phyloP scores from a whole-genome alignment of 1,140 invertebrate species.

The Drosophila fuyamai region DNA sequence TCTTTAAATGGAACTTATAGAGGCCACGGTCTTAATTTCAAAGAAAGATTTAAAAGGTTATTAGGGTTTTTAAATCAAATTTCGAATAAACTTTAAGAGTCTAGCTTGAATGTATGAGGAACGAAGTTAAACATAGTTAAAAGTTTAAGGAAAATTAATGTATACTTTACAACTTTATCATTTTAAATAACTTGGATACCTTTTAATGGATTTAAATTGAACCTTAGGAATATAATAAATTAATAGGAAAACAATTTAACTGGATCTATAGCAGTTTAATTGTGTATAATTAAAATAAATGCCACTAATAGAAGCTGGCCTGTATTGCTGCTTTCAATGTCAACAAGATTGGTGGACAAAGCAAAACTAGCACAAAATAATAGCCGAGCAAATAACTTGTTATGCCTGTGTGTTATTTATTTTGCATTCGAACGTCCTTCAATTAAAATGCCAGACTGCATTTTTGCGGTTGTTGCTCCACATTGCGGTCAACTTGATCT shows the following conservation, averaged over 20 bases:
- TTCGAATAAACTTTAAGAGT: too few relatives aligned
- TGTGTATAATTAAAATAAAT: background rate
- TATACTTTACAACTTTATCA: too few relatives aligned
- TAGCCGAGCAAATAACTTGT: constrained; percentile 24
- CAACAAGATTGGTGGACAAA: constrained; percentile 33
- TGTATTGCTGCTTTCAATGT: constrained; percentile 39
- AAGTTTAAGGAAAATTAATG: too few relatives aligned
- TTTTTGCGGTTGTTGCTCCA: constrained; percentile 36
- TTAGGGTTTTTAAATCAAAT: too few relatives aligned
- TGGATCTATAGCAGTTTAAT: background rate
- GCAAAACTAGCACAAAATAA: constrained; percentile 43
- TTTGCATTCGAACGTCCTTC: constrained; percentile 57
- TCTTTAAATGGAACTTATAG: background rate
- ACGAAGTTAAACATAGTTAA: too few relatives aligned
- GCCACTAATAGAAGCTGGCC: background rate
- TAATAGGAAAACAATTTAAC: too few relatives aligned
- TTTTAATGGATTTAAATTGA: too few relatives aligned
- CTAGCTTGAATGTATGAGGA: too few relatives aligned
- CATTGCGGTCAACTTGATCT: constrained; percentile 23
- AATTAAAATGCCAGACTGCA: constrained; percentile 65
- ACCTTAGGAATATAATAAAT: too few relatives aligned
- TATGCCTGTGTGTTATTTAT: constrained; percentile 22
- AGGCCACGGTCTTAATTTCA: background rate
- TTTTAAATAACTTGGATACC: too few relatives aligned
- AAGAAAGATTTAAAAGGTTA: too few relatives aligned